phyloP scores from a whole-genome alignment of 2,797 vertebrate genomes.

The Coreius guichenoti region DNA sequence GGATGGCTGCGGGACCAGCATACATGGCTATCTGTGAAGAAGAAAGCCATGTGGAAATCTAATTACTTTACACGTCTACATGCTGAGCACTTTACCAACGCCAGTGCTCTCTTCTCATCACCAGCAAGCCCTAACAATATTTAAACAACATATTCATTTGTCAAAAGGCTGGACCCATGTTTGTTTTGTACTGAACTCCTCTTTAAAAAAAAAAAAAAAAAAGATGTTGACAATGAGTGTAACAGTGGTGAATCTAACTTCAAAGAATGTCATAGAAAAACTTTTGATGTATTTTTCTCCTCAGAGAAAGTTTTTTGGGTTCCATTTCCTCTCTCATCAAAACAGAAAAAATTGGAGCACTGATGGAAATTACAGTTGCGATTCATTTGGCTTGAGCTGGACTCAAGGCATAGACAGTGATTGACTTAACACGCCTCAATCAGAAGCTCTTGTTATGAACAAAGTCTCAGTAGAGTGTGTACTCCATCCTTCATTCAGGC shows the following conservation, averaged over 20 bases:
- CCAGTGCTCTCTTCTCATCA: conserved; percentile 71
- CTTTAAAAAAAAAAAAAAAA: too few species aligned
- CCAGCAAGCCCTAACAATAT: conserved; percentile 77
- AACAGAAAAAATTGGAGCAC: neutral
- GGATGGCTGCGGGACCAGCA: conserved; percentile 67
- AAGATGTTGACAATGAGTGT: neutral
- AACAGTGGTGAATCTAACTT: conserved; percentile 6
- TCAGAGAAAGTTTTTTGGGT: conserved; percentile 10
- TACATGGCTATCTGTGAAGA: conserved; percentile 63
- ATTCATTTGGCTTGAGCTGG: conserved; percentile 47
- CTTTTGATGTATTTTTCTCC: neutral
- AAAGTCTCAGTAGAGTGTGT: neutral
- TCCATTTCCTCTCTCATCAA: conserved; percentile 12
- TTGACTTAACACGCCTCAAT: conserved; percentile 62
- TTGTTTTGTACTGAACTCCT: conserved; percentile 34
- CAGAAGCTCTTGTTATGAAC: conserved; percentile 55
- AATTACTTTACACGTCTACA: conserved; percentile 74
- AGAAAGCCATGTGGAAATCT: conserved; percentile 73
- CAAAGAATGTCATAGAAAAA: neutral
- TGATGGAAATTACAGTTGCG: neutral
- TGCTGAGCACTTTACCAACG: conserved; percentile 71
- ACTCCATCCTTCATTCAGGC: conserved; percentile 2
- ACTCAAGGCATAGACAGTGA: conserved; percentile 63
- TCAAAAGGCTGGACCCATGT: conserved; percentile 74
- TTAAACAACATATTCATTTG: conserved; percentile 80